Percentiles rank a stretch among this genome's conserved stretches.
Conservation (phyloP, 2,888 invertebrate genomes). For the Nephrotoma guestfalica region DNA sequence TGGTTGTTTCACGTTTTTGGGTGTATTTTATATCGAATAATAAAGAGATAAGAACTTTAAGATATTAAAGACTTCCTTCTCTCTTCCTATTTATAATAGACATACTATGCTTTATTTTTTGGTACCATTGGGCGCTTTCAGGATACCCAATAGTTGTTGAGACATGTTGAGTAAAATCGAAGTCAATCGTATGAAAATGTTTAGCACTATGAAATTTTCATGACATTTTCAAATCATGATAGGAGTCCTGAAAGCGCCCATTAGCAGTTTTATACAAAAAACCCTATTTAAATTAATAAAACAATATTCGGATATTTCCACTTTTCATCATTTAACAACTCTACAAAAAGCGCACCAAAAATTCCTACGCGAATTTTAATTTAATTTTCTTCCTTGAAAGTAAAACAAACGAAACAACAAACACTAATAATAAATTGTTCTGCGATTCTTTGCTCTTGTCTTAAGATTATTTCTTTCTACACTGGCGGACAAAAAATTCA, state of each 20-base stretch:
- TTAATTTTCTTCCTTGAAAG: background rate
- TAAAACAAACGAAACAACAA: background rate
- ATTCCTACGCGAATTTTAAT: background rate
- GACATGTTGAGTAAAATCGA: too few relatives aligned
- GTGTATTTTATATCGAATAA: background rate
- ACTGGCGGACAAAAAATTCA: too few relatives aligned
- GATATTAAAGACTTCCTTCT: background rate
- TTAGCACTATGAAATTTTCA: too few relatives aligned
- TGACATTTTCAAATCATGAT: too few relatives aligned
- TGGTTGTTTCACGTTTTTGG: background rate
- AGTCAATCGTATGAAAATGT: too few relatives aligned
- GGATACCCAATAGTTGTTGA: too few relatives aligned
- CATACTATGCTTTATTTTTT: background rate
- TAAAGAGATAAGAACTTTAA: background rate
- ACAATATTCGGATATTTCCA: background rate
- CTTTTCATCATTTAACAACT: background rate
- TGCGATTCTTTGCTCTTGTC: background rate
- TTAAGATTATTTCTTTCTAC: background rate
- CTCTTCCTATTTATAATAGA: background rate
- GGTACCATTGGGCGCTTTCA: background rate
- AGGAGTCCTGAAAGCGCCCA: too few relatives aligned
- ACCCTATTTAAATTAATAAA: background rate
- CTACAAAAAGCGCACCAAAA: background rate
- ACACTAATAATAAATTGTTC: background rate
- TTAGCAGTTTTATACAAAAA: too few relatives aligned